phyloP scores from a whole-genome alignment of 2,888 invertebrate genomes.

The Hyalella azteca region DNA sequence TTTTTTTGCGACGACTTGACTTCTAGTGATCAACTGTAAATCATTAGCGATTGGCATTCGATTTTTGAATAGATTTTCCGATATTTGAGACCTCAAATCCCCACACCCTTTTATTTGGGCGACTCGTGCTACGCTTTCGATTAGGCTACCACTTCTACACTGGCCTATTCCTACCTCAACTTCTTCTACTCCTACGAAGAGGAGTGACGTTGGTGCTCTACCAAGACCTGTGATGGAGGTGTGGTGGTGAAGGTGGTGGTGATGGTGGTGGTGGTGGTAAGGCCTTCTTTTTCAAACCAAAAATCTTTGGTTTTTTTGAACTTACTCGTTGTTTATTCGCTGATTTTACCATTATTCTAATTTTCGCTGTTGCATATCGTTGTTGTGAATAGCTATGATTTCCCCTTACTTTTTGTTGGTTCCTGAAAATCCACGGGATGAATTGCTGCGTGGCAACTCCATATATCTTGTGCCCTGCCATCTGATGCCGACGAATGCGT shows the following conservation, averaged over 20 bases:
- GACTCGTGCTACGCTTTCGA: background rate
- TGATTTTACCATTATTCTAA: slow-evolving; percentile 9
- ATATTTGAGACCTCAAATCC: too few relatives aligned
- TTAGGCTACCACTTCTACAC: slow-evolving; percentile 12
- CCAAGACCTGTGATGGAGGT: slow-evolving; percentile 19
- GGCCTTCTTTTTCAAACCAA: slow-evolving; percentile 18
- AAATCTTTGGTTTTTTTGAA: slow-evolving; percentile 23
- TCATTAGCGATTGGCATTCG: too few relatives aligned
- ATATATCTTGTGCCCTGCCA: background rate
- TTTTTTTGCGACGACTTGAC: too few relatives aligned
- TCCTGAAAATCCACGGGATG: slow-evolving; percentile 4
- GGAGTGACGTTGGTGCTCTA: slow-evolving; percentile 18
- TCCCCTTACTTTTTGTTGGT: background rate
- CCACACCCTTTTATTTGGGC: background rate
- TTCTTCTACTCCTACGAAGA: slow-evolving; percentile 33
- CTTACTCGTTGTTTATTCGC: slow-evolving; percentile 21
- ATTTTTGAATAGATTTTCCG: too few relatives aligned
- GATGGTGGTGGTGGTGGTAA: slow-evolving; percentile 37
- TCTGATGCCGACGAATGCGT: too few relatives aligned
- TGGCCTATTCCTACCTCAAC: slow-evolving; percentile 36
- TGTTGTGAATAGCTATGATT: slow-evolving; percentile 23
- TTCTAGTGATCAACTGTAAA: too few relatives aligned
- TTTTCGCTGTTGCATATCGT: slow-evolving; percentile 10
- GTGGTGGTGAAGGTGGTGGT: slow-evolving; percentile 36
- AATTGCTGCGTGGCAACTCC: background rate